Percentiles rank a stretch among this genome's conserved stretches.
phyloP scores from a whole-genome alignment of 2,113 vertebrate genomes.

The Actinemys pallida region DNA sequence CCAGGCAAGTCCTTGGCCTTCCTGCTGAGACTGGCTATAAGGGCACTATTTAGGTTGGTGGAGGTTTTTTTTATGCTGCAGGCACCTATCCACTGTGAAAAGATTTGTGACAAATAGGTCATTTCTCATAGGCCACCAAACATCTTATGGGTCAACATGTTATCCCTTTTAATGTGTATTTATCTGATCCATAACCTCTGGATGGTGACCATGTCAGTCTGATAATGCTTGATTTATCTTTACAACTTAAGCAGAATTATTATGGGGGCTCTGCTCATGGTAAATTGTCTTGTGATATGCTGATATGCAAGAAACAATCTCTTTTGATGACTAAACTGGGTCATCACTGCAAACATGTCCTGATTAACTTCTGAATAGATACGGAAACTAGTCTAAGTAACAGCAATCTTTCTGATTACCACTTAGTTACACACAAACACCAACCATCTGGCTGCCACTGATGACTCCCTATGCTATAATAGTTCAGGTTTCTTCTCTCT shows the following conservation, averaged over 20 bases:
- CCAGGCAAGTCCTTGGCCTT: not conserved
- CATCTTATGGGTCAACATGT: fast-evolving
- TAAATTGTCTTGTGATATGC: not conserved
- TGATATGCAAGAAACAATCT: not conserved
- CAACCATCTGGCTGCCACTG: not conserved
- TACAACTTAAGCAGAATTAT: not conserved
- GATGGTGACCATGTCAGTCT: not conserved
- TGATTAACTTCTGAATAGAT: not conserved
- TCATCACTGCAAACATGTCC: not conserved
- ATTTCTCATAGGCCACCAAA: not conserved
- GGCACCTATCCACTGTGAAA: not conserved
- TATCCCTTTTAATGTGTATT: not conserved
- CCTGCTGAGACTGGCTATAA: not conserved
- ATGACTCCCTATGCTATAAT: not conserved
- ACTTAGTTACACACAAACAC: not conserved
- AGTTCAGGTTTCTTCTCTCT: not conserved
- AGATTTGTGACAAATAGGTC: not conserved
- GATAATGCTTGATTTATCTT: not conserved
- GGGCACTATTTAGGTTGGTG: not conserved
- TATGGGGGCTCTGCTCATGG: not conserved
- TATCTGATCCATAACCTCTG: not conserved
- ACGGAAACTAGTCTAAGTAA: conserved; percentile 9
- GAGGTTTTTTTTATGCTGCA: not conserved
- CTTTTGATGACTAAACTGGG: not conserved
- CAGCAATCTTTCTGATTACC: not conserved